Evolutionary conservation across 2,797 vertebrate genomes (phyloP).

Genomic region (Australoheros facetus): DNA sequence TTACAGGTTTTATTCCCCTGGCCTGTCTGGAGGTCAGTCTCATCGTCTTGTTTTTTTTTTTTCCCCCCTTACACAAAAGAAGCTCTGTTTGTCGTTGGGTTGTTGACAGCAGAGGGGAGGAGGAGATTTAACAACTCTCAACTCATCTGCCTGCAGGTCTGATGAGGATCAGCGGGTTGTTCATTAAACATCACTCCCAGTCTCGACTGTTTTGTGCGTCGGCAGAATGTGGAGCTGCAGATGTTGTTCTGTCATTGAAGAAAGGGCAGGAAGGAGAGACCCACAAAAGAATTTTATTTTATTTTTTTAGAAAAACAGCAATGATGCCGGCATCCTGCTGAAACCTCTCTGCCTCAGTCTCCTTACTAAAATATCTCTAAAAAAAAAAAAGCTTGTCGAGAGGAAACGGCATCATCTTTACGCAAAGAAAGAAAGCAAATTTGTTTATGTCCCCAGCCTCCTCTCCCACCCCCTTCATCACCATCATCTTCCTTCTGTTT

Average conservation of each 20-base stretch:
- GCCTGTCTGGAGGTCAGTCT: constrained; percentile 58
- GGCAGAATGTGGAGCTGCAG: constrained; percentile 5
- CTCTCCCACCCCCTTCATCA: constrained; percentile 12
- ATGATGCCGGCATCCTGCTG: constrained; percentile 48
- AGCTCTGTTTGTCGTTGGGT: constrained; percentile 47
- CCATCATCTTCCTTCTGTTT: constrained; percentile 22
- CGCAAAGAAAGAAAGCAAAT: constrained; percentile 9
- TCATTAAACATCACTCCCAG: constrained; percentile 35
- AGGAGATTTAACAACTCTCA: constrained; percentile 21
- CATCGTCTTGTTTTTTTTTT: constrained; percentile 16
- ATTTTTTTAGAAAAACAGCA: background rate
- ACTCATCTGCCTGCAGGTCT: constrained; percentile 30
- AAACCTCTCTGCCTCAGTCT: constrained; percentile 32
- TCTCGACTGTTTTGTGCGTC: constrained; percentile 16
- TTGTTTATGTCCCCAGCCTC: constrained; percentile 26
- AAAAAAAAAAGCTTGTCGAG: constrained; percentile 6
- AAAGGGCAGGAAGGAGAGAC: background rate
- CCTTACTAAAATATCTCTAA: constrained; percentile 30
- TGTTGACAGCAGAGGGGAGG: constrained; percentile 39
- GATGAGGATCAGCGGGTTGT: constrained; percentile 48
- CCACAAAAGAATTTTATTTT: background rate
- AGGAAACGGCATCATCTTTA: constrained; percentile 33
- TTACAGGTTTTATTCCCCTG: constrained; percentile 55
- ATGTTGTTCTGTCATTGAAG: constrained; percentile 37
- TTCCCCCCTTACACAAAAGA: constrained; percentile 35